These are phyloP conservation scores for Heliocidaris erythrogramma DNA, from an alignment of 35 echinoderm and acorn worm species.

Conservation along the genomic window DNA sequence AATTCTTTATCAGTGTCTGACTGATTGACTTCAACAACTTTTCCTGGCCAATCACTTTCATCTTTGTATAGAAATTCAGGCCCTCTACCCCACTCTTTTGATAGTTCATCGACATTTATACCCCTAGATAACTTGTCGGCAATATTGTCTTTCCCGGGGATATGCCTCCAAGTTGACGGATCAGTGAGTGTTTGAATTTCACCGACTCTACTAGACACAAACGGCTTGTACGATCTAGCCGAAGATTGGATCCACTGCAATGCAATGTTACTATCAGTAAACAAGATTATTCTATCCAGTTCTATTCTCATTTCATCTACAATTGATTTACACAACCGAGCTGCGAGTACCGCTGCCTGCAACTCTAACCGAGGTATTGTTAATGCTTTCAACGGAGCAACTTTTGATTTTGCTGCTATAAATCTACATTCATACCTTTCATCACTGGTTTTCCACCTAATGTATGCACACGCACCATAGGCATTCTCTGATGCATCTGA, in stretches of 20 bases:
- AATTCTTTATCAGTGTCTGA: no score
- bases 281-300: constrained; percentile 47
- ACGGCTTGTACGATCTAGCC: constrained; percentile 67
- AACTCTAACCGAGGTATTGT: constrained; percentile 55
- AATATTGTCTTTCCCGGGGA: constrained; percentile 65
- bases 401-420: constrained; percentile 67
- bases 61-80: constrained; percentile 59
- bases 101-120: constrained; percentile 41
- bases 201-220: constrained; percentile 72
- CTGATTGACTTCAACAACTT: no score
- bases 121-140: constrained; percentile 81
- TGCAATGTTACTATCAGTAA: constrained; percentile 63
- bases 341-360: constrained; percentile 52
- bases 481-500: constrained; percentile 75
- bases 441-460: no score
- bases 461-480: no score
- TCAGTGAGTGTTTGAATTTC: constrained; percentile 67
- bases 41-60: constrained; percentile 68
- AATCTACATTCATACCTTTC: constrained; percentile 56
- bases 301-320: constrained; percentile 15
- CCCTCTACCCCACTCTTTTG: constrained; percentile 52
- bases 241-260: constrained; percentile 60
- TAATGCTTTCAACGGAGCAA: constrained; percentile 63
- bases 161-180: constrained; percentile 42
- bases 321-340: constrained; percentile 40